Conservation (phyloP, 2,113 vertebrate species). For the Pangasianodon gigas region DNA sequence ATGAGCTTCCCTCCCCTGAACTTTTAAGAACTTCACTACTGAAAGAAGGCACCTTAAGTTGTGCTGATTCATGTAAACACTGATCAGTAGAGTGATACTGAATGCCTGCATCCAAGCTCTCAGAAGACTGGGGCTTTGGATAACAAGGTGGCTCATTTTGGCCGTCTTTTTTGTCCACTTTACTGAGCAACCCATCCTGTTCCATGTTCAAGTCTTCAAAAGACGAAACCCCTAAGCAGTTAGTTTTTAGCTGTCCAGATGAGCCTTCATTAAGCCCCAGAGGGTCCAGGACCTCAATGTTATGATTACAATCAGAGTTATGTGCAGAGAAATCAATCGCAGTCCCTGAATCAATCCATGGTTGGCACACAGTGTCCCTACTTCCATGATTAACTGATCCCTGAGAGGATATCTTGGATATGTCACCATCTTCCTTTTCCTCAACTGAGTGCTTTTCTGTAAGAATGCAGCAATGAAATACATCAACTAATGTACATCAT, state of each 20-base stretch:
- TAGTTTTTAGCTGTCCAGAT: not conserved
- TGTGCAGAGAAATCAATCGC: conserved; percentile 2
- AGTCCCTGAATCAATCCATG: conserved; percentile 30
- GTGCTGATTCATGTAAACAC: conserved; percentile 16
- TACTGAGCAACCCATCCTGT: conserved; percentile 14
- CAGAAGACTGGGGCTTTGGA: not conserved
- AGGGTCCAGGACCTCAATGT: not conserved
- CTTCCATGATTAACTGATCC: conserved; percentile 34
- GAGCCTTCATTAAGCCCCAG: not conserved
- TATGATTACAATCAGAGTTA: conserved; percentile 11
- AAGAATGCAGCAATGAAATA: not conserved
- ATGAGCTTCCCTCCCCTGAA: not conserved
- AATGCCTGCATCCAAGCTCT: not conserved
- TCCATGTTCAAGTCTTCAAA: conserved; percentile 52
- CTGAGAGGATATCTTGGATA: conserved; percentile 35
- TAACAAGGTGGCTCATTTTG: not conserved
- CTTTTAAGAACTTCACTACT: conserved; percentile 12
- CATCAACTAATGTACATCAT: too few relatives aligned
- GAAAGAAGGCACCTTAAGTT: conserved; percentile 39
- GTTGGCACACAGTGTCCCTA: conserved; percentile 17
- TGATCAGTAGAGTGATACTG: conserved; percentile 4
- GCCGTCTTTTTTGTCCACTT: conserved; percentile 19
- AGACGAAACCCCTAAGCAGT: not conserved
- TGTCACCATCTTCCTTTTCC: conserved; percentile 34
- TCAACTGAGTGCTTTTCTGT: conserved; percentile 25